These are phyloP conservation scores for Linepithema humile DNA, from an alignment of 1,140 invertebrate species.

Conservation along the genomic window DNA sequence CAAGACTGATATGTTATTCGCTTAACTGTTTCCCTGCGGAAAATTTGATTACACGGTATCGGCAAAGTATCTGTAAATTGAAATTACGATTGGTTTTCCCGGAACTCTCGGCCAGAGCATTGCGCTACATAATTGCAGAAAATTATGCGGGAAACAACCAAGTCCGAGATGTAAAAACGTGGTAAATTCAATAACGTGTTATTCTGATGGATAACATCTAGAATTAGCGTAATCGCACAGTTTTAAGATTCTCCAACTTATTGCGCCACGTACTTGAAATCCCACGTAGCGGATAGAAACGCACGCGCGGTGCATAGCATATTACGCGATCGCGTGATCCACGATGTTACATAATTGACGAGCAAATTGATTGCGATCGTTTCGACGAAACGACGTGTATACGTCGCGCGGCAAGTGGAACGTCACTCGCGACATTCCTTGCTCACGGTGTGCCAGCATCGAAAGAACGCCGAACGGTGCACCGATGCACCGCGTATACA, in stretches of 20 bases:
- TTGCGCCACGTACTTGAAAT: neutral
- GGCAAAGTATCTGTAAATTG: neutral
- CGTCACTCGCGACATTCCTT: conserved; percentile 29
- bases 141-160: neutral
- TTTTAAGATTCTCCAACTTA: neutral
- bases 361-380: conserved; percentile 43
- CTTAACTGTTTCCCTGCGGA: neutral
- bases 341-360: conserved; percentile 47
- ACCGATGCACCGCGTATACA: conserved; percentile 30
- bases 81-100: neutral
- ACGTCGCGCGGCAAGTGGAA: neutral
- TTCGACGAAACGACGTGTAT: neutral
- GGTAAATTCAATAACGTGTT: too few relatives aligned
- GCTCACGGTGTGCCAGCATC: neutral
- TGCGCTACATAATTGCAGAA: neutral
- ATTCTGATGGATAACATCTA: too few relatives aligned
- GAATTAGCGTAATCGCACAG: too few relatives aligned
- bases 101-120: neutral
- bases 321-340: conserved; percentile 21
- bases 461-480: conserved; percentile 28
- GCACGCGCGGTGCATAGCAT: neutral
- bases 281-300: conserved; percentile 6
- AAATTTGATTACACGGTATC: neutral
- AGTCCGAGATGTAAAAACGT: neutral
- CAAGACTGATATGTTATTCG: neutral